Evolutionary conservation across 2,113 vertebrate species (phyloP), one percentile per base, ranked within the genome.

Genomic region (Alosa alosa): DNA sequence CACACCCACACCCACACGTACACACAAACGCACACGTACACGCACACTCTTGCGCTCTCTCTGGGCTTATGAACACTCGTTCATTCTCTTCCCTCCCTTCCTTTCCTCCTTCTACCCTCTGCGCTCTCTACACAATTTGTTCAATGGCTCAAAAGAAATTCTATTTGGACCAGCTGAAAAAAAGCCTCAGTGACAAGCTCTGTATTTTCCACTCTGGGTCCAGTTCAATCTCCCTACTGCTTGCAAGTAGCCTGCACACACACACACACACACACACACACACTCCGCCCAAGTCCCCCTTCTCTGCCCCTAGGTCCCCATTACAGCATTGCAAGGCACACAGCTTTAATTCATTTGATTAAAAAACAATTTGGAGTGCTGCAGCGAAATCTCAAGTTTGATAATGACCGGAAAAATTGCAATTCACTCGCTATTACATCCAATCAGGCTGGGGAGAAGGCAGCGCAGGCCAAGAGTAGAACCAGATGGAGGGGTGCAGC

Each of bases 331-430:
- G 47, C 22, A 8, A 45, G 18, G 57, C 85, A 82, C 83, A 85
- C 84, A 88, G 82, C 84, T 87, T 89, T 87, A 82, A 86, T 85
- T 83, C 86, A 86, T 89, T 86, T 87, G 52, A 87, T 87, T 81
- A 85, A 86, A 84, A 86, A 87, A 88, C 47, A 60, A 87, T 82
- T 86, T 64, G 82, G 86, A 88, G 84, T n/a, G 9, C 83, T 50
- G 49, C 55, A 83, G 82, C 83, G 81, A 89, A 90, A 90, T 88
- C 87, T 86, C 83, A 60, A 85, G 82, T 89, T 88, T 86, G 88
- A 90, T 90, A 90, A 88, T 89, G 86, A 87, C 84, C 83, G 87
- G 90, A 87, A 89, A 89, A 87, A 88, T 84, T 86, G 83, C 47
- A 88, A 88, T 89, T 89, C 57, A 36, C 84, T 87, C 83, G 88